Percentiles rank a stretch among this genome's conserved stretches.
phyloP scores from a whole-genome alignment of 2,888 invertebrate species.

The Blera fallax region DNA sequence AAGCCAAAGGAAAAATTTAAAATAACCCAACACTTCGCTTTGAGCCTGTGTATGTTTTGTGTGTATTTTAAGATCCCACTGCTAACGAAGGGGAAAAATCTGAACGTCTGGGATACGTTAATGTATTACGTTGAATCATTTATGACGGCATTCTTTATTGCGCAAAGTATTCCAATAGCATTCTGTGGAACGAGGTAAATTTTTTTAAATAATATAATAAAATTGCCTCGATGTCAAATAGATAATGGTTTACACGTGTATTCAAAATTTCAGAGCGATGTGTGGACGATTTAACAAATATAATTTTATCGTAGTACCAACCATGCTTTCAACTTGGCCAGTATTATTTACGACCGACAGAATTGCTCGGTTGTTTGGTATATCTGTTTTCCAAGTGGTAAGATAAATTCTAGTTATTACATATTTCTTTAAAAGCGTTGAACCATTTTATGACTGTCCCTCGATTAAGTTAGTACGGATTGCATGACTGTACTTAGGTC shows the following conservation, averaged over 20 bases:
- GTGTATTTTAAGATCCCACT: slow-evolving; percentile 72
- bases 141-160: slow-evolving; percentile 68
- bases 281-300: slow-evolving; percentile 73
- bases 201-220: not conserved
- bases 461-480: no score
- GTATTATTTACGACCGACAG: slow-evolving; percentile 62
- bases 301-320: slow-evolving; percentile 74
- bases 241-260: not conserved
- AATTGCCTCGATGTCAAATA: not conserved
- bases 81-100: slow-evolving; percentile 67
- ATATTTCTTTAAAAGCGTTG: no score
- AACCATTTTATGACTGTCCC: no score
- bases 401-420: slow-evolving; percentile 70
- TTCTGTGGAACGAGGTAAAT: slow-evolving; percentile 76
- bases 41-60: not conserved
- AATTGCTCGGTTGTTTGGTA: slow-evolving; percentile 74
- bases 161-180: slow-evolving; percentile 57
- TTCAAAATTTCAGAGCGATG: slow-evolving; percentile 68
- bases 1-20: slow-evolving; percentile 50
- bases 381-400: slow-evolving; percentile 76
- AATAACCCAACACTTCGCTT: not conserved
- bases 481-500: no score
- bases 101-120: slow-evolving; percentile 71
- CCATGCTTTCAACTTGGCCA: slow-evolving; percentile 63
- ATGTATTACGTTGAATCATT: slow-evolving; percentile 73